Base-by-base conservation (phyloP, 2,888 invertebrate species). In the Macrosiphum euphorbiae region DNA sequence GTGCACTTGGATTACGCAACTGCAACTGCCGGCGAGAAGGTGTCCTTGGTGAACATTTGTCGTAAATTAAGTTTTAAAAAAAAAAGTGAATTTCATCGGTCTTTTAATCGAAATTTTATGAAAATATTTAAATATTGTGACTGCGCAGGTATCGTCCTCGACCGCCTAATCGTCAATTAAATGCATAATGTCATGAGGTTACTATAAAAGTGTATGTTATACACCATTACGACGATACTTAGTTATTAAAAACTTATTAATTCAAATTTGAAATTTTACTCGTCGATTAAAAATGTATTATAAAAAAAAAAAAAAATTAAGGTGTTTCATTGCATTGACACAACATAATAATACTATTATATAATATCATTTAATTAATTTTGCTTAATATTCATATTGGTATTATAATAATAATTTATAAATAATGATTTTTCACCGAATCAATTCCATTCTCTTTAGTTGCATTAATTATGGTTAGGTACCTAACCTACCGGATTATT, bases 401-500 rank as follows among this genome's bases (percentile, higher is more conserved):
- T 52, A n/a, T 87, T 58, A 87, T 50, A 52, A 87, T 58, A 58
- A 55, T 55, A 8, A 58, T 8, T 78, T 78, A 78, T 24, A n/a
- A 88, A 88, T 89, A 89, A 52, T 28, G 13, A 55, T 85, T 85
- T 85, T 85, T 44, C 44, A 58, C 58, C 55, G 20, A 44, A 16
- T 85, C 41, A 26, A 16, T 52, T 58, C 85, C 91, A 58, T 91
- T 91, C 91, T 91, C 91, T 91, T 91, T 91, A 5, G 92, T 58
- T 28, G 16, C 50, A 87, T 87, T 92, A 67, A 67, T 67, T 84
- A 91, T 58, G 78, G 26, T 86, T 20, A 50, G 67, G 47, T 90
- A 90, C n/a, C 24, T 61, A 44, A 91, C 50, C 24, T 88, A 92
- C 44, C 55, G 88, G 92, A 88, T 84, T 92, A 88, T 88, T 58